Evolutionary conservation across 37 sponge, comb jelly and placozoan species (phyloP).

Genomic region (Hexactinellida sp.): DNA sequence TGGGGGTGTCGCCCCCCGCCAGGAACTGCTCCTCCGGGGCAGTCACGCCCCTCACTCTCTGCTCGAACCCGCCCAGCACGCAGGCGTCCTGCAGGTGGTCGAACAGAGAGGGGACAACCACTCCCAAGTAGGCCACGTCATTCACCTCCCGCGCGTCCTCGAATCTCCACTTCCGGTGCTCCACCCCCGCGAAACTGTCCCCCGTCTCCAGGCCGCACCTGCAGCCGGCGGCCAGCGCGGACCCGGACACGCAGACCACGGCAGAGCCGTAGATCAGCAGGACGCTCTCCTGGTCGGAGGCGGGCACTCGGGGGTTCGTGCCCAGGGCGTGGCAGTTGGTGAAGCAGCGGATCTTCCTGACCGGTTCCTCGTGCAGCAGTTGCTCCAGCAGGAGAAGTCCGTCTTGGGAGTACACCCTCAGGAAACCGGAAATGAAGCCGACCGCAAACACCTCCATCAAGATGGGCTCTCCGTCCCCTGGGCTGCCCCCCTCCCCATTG

Average conservation of each 20-base stretch:
- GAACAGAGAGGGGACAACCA: constrained; percentile 25
- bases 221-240: not conserved
- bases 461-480: not conserved
- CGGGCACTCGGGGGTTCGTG: not conserved
- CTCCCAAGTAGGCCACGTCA: not conserved
- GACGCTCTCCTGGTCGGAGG: not conserved
- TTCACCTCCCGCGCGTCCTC: not conserved
- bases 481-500: not conserved
- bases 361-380: constrained; percentile 31
- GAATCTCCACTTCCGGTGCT: constrained; percentile 3
- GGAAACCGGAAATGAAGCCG: constrained; percentile 61
- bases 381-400: not conserved
- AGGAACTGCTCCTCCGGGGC: constrained; percentile 42
- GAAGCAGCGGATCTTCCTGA: constrained; percentile 21
- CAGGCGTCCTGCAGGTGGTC: constrained; percentile 65
- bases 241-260: not conserved
- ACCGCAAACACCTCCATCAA: constrained; percentile 19
- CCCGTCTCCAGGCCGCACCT: not conserved
- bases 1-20: constrained; percentile 33
- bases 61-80: constrained; percentile 43
- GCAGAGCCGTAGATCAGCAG: not conserved
- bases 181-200: not conserved
- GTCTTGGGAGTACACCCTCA: constrained; percentile 47
- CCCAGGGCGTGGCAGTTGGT: not conserved
- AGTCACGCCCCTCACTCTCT: constrained; percentile 22